Base-by-base conservation (phyloP, 2,888 invertebrate species). In the Phyto melanocephala region DNA sequence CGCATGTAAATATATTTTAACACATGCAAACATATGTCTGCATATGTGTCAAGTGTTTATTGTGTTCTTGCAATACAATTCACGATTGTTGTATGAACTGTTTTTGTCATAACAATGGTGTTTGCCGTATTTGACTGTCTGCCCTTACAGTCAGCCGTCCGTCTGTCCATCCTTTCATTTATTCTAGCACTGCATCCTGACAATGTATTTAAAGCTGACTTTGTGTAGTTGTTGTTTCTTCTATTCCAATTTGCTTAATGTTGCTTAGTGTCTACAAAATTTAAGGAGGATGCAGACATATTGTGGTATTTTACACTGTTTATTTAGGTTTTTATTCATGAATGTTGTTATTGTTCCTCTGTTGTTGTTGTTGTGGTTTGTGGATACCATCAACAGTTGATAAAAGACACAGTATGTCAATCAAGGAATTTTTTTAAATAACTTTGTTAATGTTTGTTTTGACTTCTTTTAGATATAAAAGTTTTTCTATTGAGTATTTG, bases 271-370 rank as follows among this genome's bases (percentile, higher is more conserved):
- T 58, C 40, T 54, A 56, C 58, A 50, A 20, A 40, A 8, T 1
- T 20, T 13, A 13, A 35, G 28, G 37, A 24, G 17, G 15, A 56
- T 22, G 40, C 37, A 40, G 40, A 42, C 50, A 47, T 63, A 63
- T 70, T 65, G 63, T 50, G 65, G 47, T 58, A 56, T 78, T 78
- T 71, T 60, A 24, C 70, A 63, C 56, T 56, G 65, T 65, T 78
- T 78, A 40, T 65, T 78, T 78, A 70, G 17, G 47, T 33, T 58
- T 47, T 0, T 47, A 60, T 37, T 6, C 10, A 15, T 17, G 8
- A 8, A 47, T 37, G 22, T n/a, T 24, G 1, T 28, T 35, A n/a
- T 60, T 60, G 10, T 28, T 28, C 28, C 28, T 6, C 28, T 28
- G 28, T 13, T 47, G 65, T 52, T 60, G 22, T 33, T 15, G 11